phyloP scores from a whole-genome alignment of 2,888 invertebrate species.

The Chymomyza amoena region DNA sequence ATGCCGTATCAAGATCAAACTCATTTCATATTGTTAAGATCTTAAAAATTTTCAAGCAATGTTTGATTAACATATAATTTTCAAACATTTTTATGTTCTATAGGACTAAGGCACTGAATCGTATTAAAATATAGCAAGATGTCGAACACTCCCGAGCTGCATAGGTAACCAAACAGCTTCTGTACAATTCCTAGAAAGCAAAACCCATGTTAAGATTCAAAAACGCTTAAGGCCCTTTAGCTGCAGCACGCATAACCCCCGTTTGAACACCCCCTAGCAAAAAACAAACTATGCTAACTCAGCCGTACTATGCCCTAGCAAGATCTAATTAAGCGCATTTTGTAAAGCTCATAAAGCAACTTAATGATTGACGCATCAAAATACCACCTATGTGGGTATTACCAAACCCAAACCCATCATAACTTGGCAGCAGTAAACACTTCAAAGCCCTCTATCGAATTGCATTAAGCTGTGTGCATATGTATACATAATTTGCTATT shows the following conservation, averaged over 20 bases:
- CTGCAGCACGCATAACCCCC: background rate
- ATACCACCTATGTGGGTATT: background rate
- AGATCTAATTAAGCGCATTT: background rate
- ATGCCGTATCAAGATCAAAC: too few relatives aligned
- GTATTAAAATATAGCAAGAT: too few relatives aligned
- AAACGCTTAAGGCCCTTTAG: background rate
- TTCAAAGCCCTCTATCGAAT: background rate
- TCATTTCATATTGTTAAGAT: too few relatives aligned
- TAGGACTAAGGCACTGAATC: too few relatives aligned
- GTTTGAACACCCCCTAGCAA: background rate
- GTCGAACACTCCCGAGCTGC: too few relatives aligned
- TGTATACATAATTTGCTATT: conserved; percentile 45
- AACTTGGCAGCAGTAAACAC: background rate
- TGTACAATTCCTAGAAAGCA: too few relatives aligned
- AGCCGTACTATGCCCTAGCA: background rate
- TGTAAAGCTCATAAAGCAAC: background rate
- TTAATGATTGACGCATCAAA: background rate
- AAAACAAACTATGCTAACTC: background rate
- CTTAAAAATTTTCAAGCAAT: too few relatives aligned
- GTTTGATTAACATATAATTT: too few relatives aligned
- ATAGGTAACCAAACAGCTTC: too few relatives aligned
- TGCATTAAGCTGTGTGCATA: background rate
- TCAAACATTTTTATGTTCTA: too few relatives aligned
- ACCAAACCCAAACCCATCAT: background rate
- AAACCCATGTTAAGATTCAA: background rate